Evolutionary conservation across 2,113 vertebrate genomes (phyloP).

Genomic region (Tragelaphus strepsiceros): DNA sequence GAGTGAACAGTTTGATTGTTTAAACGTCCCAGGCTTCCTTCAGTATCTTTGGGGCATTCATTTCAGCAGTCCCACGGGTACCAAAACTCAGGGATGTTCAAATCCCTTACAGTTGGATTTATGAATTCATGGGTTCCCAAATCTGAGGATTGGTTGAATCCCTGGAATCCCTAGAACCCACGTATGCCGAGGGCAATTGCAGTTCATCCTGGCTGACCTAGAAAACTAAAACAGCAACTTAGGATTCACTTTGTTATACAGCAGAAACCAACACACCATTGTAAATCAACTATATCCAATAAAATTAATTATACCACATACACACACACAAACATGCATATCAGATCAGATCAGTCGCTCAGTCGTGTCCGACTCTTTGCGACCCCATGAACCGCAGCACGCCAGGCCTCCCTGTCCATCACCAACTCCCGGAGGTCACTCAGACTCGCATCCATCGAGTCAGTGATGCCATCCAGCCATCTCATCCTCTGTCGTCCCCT

Average conservation of each 20-base stretch:
- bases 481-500: too few species aligned
- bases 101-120: background rate
- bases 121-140: background rate
- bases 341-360: too few species aligned
- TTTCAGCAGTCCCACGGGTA: background rate
- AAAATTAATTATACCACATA: background rate
- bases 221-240: background rate
- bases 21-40: too few species aligned
- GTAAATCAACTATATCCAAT: background rate
- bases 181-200: fast-evolving
- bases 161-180: background rate
- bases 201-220: too few species aligned
- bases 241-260: background rate
- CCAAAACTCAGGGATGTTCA: background rate
- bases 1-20: background rate
- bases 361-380: too few species aligned
- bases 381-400: too few species aligned
- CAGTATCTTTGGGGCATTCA: background rate
- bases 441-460: too few species aligned
- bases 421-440: too few species aligned
- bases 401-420: too few species aligned
- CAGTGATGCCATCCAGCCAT: too few species aligned
- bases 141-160: background rate
- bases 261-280: background rate
- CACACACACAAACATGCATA: background rate